phyloP scores from a whole-genome alignment of 2,113 vertebrate genomes.

The Catharus fuscescens region DNA sequence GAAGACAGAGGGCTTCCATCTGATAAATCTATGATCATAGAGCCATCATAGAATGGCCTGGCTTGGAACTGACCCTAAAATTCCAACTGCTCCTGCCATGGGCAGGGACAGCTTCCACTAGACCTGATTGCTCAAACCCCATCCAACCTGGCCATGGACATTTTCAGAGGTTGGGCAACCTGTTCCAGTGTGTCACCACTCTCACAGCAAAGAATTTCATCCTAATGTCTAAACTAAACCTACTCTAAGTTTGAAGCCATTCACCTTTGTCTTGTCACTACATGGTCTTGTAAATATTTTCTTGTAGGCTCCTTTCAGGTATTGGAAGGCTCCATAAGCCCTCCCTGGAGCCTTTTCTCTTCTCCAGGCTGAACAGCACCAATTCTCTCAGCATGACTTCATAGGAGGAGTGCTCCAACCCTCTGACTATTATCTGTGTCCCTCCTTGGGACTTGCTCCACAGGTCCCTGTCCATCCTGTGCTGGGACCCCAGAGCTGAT shows the following conservation, averaged over 20 bases:
- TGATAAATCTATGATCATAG: not conserved
- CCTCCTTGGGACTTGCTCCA: rapidly evolving
- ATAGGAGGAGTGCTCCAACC: not conserved
- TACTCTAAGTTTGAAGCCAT: not conserved
- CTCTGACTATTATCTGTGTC: not conserved
- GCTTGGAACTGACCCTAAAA: not conserved
- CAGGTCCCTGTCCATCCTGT: not conserved
- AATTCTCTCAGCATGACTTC: not conserved
- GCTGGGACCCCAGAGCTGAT: not conserved
- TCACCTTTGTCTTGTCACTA: not conserved
- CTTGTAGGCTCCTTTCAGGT: not conserved
- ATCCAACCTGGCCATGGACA: not conserved
- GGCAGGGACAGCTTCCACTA: not conserved
- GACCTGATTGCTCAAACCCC: not conserved
- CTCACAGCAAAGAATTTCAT: not conserved
- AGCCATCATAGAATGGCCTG: not conserved
- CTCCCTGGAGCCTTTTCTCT: not conserved
- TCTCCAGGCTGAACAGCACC: not conserved
- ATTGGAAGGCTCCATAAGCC: not conserved
- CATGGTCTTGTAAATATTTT: not conserved
- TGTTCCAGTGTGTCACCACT: not conserved
- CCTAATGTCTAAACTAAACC: not conserved
- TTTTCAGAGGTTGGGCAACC: not conserved
- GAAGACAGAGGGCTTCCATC: not conserved
- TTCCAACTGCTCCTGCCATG: not conserved